These are phyloP conservation scores for Eptatretus burgeri DNA, from an alignment of 2,113 vertebrate species.

Conservation along the genomic window DNA sequence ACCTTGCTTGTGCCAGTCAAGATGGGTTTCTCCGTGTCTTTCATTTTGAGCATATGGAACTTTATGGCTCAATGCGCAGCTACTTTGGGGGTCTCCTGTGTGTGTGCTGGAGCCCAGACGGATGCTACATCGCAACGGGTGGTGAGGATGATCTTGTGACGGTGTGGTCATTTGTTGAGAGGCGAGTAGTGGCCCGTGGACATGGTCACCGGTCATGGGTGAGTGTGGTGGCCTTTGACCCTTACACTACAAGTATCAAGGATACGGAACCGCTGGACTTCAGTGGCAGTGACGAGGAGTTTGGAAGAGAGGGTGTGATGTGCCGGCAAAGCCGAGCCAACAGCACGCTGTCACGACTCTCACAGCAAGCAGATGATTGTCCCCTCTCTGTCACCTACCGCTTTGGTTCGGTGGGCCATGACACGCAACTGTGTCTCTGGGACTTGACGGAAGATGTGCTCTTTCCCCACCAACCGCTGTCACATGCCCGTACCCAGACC, in stretches of 20 bases:
- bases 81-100: constrained; percentile 65
- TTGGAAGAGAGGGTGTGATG: constrained; percentile 15
- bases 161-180: constrained; percentile 51
- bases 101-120: constrained; percentile 66
- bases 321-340: constrained; percentile 28
- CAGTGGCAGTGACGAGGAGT: constrained; percentile 28
- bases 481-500: constrained; percentile 29
- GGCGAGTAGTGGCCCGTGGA: constrained; percentile 44
- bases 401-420: constrained; percentile 59
- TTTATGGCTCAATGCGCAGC: constrained; percentile 62
- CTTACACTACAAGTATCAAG: constrained; percentile 35
- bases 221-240: constrained; percentile 59
- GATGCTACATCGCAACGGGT: constrained; percentile 48
- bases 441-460: constrained; percentile 51
- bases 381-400: constrained; percentile 32
- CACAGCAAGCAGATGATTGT: constrained; percentile 22
- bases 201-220: constrained; percentile 80
- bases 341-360: constrained; percentile 34
- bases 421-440: constrained; percentile 71
- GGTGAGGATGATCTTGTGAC: constrained; percentile 66
- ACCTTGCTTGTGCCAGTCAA: constrained; percentile 59
- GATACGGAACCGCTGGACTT: constrained; percentile 26
- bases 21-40: constrained; percentile 53
- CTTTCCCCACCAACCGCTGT: constrained; percentile 27
- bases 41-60: constrained; percentile 60